Conservation (phyloP, 2,888 invertebrate species). For the Nudaria mundana region DNA sequence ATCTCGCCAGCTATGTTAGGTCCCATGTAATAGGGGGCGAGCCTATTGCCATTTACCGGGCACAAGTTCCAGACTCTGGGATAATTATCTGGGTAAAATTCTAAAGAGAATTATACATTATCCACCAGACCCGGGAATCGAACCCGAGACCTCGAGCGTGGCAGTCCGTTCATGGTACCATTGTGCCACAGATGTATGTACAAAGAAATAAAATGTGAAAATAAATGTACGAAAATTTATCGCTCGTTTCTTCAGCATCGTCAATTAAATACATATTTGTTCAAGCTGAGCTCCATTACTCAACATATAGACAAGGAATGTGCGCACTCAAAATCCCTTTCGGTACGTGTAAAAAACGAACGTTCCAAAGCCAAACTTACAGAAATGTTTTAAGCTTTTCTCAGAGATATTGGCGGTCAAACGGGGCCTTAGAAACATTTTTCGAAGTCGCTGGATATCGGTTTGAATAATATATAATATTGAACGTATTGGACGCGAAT, state of each 20-base stretch:
- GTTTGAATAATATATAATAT: constrained; percentile 56
- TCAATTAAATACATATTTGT: constrained; percentile 43
- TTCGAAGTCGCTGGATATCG: constrained; percentile 53
- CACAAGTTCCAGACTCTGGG: too few relatives aligned
- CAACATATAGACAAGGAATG: constrained; percentile 35
- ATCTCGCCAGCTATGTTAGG: too few relatives aligned
- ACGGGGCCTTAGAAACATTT: constrained; percentile 48
- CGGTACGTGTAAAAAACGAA: constrained; percentile 55
- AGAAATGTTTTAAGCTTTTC: constrained; percentile 58
- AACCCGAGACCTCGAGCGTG: too few relatives aligned
- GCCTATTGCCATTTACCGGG: too few relatives aligned
- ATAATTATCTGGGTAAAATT: too few relatives aligned
- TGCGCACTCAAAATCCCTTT: constrained; percentile 55
- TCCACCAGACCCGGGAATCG: too few relatives aligned
- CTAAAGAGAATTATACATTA: too few relatives aligned
- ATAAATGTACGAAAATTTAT: too few relatives aligned
- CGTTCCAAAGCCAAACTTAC: constrained; percentile 55
- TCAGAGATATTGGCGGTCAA: constrained; percentile 63
- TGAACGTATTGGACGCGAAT: constrained; percentile 39
- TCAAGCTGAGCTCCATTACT: constrained; percentile 37
- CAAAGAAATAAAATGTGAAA: too few relatives aligned
- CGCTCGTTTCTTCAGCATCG: constrained; percentile 29
- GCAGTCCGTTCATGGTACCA: too few relatives aligned
- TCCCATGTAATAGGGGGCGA: too few relatives aligned
- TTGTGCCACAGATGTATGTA: too few relatives aligned